Conservation (phyloP, 2,797 vertebrate genomes). For the Poecilia gillii region DNA sequence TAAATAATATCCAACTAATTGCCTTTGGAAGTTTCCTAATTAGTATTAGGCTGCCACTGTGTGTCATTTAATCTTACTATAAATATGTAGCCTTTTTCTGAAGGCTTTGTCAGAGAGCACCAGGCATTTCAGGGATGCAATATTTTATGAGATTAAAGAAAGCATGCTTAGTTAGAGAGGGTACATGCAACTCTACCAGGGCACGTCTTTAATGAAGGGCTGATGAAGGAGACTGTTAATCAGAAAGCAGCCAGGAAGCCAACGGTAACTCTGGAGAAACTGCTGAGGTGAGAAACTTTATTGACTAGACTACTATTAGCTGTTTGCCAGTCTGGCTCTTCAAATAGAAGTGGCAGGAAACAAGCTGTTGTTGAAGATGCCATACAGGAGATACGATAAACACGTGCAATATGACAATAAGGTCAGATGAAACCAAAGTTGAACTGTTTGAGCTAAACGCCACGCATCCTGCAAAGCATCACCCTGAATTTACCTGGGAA, state of each 20-base stretch:
- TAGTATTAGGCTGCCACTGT: background rate
- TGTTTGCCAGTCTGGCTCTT: background rate
- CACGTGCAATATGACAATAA: background rate
- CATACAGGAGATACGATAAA: background rate
- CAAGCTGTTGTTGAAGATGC: background rate
- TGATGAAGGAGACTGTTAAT: background rate
- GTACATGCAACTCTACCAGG: background rate
- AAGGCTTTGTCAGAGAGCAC: background rate
- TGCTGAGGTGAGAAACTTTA: background rate
- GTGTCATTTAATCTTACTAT: background rate
- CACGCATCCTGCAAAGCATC: background rate
- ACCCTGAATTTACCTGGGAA: too few relatives aligned
- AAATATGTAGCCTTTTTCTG: background rate
- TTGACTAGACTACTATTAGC: background rate
- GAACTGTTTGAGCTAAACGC: background rate
- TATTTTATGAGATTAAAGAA: background rate
- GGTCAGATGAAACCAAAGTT: too few relatives aligned
- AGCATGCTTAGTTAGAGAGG: background rate
- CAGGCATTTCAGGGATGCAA: background rate
- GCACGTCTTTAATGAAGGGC: background rate
- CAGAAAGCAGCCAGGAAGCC: background rate
- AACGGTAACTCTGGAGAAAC: too few relatives aligned
- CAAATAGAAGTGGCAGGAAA: background rate
- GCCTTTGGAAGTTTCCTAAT: background rate
- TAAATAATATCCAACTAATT: background rate